Evolutionary conservation across 1,140 invertebrate species (phyloP).

Genomic region (Drosophila repleta): DNA sequence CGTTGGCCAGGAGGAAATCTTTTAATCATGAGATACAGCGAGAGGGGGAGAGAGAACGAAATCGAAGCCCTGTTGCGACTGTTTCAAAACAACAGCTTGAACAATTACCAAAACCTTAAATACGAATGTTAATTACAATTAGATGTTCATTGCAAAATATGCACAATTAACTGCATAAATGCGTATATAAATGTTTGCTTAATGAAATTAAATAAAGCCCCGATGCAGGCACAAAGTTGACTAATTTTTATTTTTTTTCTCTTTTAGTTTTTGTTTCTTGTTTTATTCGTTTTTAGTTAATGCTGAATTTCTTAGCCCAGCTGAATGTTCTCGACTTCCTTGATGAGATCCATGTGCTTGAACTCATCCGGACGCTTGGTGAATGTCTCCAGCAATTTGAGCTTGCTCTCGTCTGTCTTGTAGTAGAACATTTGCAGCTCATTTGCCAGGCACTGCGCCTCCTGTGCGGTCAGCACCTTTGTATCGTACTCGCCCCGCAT

Average conservation of each 20-base stretch:
- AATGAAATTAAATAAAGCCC: no score
- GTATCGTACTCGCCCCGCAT: slow-evolving; percentile 95
- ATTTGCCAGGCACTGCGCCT: slow-evolving; percentile 94
- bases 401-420: slow-evolving; percentile 87
- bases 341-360: slow-evolving; percentile 92
- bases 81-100: slow-evolving; percentile 74
- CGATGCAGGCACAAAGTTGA: no score
- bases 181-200: neutral
- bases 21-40: slow-evolving; percentile 26
- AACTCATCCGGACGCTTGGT: slow-evolving; percentile 90
- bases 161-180: slow-evolving; percentile 32
- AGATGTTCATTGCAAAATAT: slow-evolving; percentile 25
- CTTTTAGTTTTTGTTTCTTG: neutral
- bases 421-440: slow-evolving; percentile 94
- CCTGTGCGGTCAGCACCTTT: slow-evolving; percentile 90
- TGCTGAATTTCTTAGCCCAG: slow-evolving; percentile 68
- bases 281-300: neutral
- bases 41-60: neutral
- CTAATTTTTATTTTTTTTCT: no score
- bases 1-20: slow-evolving; percentile 56
- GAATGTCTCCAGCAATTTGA: slow-evolving; percentile 89
- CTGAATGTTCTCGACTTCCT: slow-evolving; percentile 90
- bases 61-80: slow-evolving; percentile 40
- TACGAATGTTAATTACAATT: slow-evolving; percentile 15
- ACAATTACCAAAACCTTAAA: slow-evolving; percentile 9